Evolutionary conservation across 2,113 vertebrate genomes (phyloP), one percentile per base, ranked within the genome.

Genomic region (Patagioenas fasciata): DNA sequence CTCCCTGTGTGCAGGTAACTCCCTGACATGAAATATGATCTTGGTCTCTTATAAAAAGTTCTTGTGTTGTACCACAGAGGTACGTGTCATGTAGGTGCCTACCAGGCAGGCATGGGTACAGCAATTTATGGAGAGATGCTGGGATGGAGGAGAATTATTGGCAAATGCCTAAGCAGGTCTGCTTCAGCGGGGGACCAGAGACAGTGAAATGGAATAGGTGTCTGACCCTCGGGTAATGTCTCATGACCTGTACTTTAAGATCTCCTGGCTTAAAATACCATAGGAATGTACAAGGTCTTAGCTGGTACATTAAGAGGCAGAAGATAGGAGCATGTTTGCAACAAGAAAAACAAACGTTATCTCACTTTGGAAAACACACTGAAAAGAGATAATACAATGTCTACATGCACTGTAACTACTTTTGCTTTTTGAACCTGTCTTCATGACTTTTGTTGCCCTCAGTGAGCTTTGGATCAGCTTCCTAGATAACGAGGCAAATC

Each of bases 71-170:
- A 38, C 42, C 47, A 50, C 21, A 31, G 2, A 51, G 47, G 17
- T 31, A 23, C 17, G 24, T 44, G 47, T 16, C 34, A 24, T 5
- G 17, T 8, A 61, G 40, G 32, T 61, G 70, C 13, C n/a, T 69
- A 82, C 60, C 70, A 54, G 0, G 0, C 24, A 79, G 89, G 78
- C 87, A 72, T 25, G 58, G 58, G 47, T 16, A 5, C 62, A 6
- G 73, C 80, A 86, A 94, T 89, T 95, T 91, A 89, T 44, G 3
- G 83, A 42, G 61, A 61, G 80, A 73, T 91, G 77, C 88, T 91
- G 83, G 0, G 0, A 14, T 0, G 6, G 29, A 34, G 67, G 15
- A 61, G 44, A 74, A 42, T 5, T 16, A 16, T 42, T 42, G 42
- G 42, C 42, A 48, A 60, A 23, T 73, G 80, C 85, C 65, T 74